Evolutionary conservation across 2,888 invertebrate species (phyloP).

Genomic region (Drosophila lutescens): DNA sequence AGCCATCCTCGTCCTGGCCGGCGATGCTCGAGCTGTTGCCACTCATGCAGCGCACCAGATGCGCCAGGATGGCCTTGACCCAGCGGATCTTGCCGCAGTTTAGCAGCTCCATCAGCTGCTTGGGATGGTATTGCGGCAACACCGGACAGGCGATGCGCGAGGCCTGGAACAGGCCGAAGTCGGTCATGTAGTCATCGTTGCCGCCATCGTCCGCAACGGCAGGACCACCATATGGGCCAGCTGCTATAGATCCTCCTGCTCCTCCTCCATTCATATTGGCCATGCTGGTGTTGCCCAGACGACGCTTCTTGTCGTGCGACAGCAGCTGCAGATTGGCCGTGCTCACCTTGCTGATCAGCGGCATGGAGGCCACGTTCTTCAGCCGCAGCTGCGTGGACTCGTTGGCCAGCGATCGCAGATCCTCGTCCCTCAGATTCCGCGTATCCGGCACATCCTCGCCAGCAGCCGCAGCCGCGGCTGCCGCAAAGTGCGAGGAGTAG

Average conservation of each 20-base stretch:
- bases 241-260: background rate
- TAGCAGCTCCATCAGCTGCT: slow-evolving; percentile 98
- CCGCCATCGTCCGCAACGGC: slow-evolving; percentile 27
- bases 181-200: slow-evolving; percentile 92
- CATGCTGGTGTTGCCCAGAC: slow-evolving; percentile 85
- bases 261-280: slow-evolving; percentile 64
- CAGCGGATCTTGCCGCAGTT: slow-evolving; percentile 99
- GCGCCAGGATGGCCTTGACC: slow-evolving; percentile 98
- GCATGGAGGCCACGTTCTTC: slow-evolving; percentile 91
- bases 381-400: slow-evolving; percentile 88
- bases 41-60: slow-evolving; percentile 93
- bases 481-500: slow-evolving; percentile 63
- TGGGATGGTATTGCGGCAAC: slow-evolving; percentile 99
- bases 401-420: slow-evolving; percentile 87
- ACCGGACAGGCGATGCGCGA: slow-evolving; percentile 98
- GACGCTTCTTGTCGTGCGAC: slow-evolving; percentile 89
- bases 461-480: slow-evolving; percentile 65
- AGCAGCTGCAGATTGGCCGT: slow-evolving; percentile 93
- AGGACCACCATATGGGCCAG: slow-evolving; percentile 9
- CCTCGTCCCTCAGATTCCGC: slow-evolving; percentile 89
- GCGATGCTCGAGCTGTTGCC: slow-evolving; percentile 85
- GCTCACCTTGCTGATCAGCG: slow-evolving; percentile 92
- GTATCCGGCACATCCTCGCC: slow-evolving; percentile 90
- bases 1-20: slow-evolving; percentile 82
- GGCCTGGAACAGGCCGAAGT: slow-evolving; percentile 98